phyloP scores from a whole-genome alignment of 2,797 vertebrate genomes.

The Lutjanus argentimaculatus region DNA sequence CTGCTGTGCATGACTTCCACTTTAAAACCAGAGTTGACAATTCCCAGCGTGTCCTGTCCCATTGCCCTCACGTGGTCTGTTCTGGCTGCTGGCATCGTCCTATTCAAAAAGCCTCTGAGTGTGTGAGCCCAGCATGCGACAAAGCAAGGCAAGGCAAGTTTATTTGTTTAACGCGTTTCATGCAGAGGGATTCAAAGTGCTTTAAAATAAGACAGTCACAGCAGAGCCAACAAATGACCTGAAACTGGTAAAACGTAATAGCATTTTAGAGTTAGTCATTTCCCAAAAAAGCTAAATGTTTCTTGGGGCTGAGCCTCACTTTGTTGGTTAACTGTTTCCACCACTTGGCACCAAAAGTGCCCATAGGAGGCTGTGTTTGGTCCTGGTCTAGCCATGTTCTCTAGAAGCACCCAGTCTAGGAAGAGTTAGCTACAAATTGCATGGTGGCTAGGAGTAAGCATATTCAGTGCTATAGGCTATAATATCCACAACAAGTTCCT shows the following conservation, averaged over 20 bases:
- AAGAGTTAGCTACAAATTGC: no score
- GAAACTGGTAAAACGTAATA: neutral
- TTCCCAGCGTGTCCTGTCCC: constrained; percentile 4
- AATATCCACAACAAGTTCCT: no score
- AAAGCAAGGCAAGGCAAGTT: neutral
- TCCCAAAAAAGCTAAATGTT: no score
- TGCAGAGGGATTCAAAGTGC: neutral
- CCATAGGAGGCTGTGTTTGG: no score
- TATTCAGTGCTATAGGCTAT: no score
- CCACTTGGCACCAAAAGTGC: no score
- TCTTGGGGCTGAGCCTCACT: no score
- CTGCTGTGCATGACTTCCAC: constrained; percentile 23
- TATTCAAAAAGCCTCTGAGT: neutral
- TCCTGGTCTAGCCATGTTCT: no score
- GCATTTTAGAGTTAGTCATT: no score
- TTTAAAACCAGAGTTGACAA: constrained; percentile 31
- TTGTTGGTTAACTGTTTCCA: no score
- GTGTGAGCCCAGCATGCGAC: constrained; percentile 13
- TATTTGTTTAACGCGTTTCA: neutral
- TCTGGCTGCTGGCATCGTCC: constrained; percentile 6
- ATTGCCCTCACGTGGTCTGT: constrained; percentile 16
- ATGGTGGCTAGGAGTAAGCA: no score
- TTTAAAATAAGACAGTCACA: neutral
- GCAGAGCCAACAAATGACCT: neutral
- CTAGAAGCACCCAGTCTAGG: no score